phyloP scores from a whole-genome alignment of 2,797 vertebrate genomes.

The Eulemur albifrons region DNA sequence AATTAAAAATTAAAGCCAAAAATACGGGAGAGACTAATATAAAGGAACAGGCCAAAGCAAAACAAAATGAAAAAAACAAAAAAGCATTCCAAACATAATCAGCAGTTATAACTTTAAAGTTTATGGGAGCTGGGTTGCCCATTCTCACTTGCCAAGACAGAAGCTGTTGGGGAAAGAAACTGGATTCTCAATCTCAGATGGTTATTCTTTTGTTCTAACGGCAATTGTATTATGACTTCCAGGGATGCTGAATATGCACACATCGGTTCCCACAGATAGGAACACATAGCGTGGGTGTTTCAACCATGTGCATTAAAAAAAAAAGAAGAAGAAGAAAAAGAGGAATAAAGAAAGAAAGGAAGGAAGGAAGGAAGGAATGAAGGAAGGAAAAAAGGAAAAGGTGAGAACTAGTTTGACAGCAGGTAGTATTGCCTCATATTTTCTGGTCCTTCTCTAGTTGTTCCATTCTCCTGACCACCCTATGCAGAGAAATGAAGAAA shows the following conservation, averaged over 20 bases:
- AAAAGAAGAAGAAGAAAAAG: not conserved
- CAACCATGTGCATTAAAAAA: slow-evolving; percentile 8
- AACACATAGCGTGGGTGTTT: slow-evolving; percentile 67
- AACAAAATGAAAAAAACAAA: not conserved
- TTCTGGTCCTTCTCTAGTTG: slow-evolving; percentile 55
- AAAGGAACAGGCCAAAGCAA: slow-evolving; percentile 17
- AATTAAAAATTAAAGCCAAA: slow-evolving; percentile 66
- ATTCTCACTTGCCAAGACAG: slow-evolving; percentile 77
- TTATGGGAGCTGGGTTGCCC: slow-evolving; percentile 69
- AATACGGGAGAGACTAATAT: slow-evolving; percentile 38
- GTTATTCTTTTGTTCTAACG: slow-evolving; percentile 70
- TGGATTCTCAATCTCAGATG: slow-evolving; percentile 76
- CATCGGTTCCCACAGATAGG: slow-evolving; percentile 64
- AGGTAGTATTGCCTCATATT: slow-evolving; percentile 55
- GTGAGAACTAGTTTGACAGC: slow-evolving; percentile 58
- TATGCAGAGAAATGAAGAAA: slow-evolving; percentile 66
- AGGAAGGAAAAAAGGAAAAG: not conserved
- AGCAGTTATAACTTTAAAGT: slow-evolving; percentile 68
- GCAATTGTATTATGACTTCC: slow-evolving; percentile 74
- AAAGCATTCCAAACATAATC: not conserved
- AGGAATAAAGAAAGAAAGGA: not conserved
- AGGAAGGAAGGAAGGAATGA: no score
- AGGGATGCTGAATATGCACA: slow-evolving; percentile 72
- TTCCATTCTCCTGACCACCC: slow-evolving; percentile 32
- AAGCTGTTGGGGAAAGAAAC: slow-evolving; percentile 78